Percentiles rank a stretch among this genome's conserved stretches.
These are phyloP conservation scores for Pyrocephalus nanus DNA, from an alignment of 2,797 vertebrate species.

Conservation along the genomic window DNA sequence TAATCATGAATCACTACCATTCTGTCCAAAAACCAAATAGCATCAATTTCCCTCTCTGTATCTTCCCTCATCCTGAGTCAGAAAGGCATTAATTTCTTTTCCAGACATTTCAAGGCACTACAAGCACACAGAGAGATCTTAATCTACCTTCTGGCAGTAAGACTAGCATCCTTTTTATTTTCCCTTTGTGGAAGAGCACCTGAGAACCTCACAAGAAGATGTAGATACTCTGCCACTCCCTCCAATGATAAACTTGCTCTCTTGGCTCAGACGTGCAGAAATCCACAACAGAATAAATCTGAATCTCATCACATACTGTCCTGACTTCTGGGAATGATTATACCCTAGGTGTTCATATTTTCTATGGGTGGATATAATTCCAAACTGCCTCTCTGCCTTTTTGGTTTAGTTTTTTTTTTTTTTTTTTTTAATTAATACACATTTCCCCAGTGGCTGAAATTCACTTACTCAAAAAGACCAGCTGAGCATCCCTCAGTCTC, in stretches of 20 bases:
- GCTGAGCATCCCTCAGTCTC: background rate
- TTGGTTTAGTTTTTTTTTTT: background rate
- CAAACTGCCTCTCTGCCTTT: background rate
- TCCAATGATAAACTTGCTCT: background rate
- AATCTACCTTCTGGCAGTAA: background rate
- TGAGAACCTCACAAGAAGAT: slow-evolving; percentile 4
- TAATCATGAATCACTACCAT: slow-evolving; percentile 43
- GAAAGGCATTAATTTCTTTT: slow-evolving; percentile 39
- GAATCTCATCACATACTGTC: background rate
- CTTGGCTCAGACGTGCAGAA: background rate
- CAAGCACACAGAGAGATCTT: slow-evolving; percentile 19
- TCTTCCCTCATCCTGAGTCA: slow-evolving; percentile 12
- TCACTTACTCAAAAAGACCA: background rate
- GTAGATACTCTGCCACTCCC: background rate
- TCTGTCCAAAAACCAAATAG: slow-evolving; percentile 37
- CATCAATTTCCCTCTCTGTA: slow-evolving; percentile 20
- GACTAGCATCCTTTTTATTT: background rate
- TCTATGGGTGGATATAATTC: background rate
- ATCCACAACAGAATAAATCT: background rate
- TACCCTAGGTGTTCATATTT: background rate
- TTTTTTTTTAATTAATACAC: background rate
- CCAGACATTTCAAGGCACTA: background rate
- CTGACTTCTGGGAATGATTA: background rate
- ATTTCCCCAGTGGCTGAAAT: background rate
- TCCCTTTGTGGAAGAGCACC: background rate